Evolutionary conservation across 2,113 vertebrate genomes (phyloP), one percentile per base, ranked within the genome.

Genomic region (Triplophysa siluroides): DNA sequence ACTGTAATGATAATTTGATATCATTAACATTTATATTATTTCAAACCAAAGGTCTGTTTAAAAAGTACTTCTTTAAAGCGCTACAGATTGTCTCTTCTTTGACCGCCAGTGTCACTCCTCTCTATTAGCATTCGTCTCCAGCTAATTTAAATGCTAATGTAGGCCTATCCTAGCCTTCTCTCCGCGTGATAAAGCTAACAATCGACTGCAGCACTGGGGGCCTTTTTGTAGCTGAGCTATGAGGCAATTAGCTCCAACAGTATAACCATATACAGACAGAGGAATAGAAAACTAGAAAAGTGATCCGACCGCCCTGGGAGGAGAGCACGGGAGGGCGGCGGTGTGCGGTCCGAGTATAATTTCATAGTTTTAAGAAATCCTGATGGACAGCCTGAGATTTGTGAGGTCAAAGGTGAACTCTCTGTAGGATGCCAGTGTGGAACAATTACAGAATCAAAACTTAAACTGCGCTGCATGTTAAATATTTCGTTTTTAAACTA

Each of bases 71-170:
- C 69, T 71, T 65, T n/a, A 66, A 38, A 67, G 21, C 21, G 5
- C 43, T 26, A 16, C 24, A 33, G 41, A 71, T 29, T 47, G 43
- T 54, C 65, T 54, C 45, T 58, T 47, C 63, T 73, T 43, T 66
- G 45, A 74, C 70, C 58, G 61, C 18, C 47, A 56, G 45, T 72
- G 78, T 80, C 70, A 72, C 68, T 68, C 10, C 56, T 74, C 56
- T 76, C 66, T 69, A 23, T 68, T 68, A 74, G 71, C 62, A 74
- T 75, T 78, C 63, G 66, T 78, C 54, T 74, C 74, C 23, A 56
- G 81, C 78, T 82, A 78, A 82, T 82, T 77, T 80, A 82, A 77
- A 83, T 83, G 78, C 81, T 83, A 82, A 85, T 82, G 68, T 68
- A 8, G 33, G 33, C 33, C 33, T 38, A 65, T 78, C 81, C 78